Percentiles rank a stretch among this genome's conserved stretches.
phyloP scores from a whole-genome alignment of 2,797 vertebrate species.

The Sebastes vulpes region DNA sequence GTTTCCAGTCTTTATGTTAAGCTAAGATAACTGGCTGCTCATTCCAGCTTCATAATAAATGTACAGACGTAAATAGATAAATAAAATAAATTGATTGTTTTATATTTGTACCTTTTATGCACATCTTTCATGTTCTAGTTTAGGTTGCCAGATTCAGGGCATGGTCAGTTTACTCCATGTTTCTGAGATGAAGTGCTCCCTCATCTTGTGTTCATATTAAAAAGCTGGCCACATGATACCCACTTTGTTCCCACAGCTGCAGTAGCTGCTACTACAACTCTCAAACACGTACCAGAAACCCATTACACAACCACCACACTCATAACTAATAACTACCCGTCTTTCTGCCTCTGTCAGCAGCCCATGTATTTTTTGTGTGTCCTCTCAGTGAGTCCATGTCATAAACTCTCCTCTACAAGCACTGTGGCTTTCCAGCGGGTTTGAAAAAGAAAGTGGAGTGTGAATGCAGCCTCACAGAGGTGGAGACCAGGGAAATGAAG shows the following conservation, averaged over 20 bases:
- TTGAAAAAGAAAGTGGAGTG: neutral
- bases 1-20: neutral
- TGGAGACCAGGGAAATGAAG: conserved; percentile 7
- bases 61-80: neutral
- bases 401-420: neutral
- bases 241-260: conserved; percentile 17
- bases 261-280: neutral
- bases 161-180: neutral
- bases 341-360: conserved; percentile 27
- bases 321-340: conserved; percentile 3
- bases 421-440: neutral
- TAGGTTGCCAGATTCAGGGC: neutral
- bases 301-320: conserved; percentile 23
- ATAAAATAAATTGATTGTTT: neutral
- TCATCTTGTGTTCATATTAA: conserved; percentile 11
- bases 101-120: neutral
- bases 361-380: neutral
- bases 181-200: neutral
- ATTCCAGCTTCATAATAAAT: neutral
- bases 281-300: conserved; percentile 11
- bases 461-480: neutral
- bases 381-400: neutral
- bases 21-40: neutral
- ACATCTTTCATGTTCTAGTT: neutral
- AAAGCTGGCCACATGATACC: conserved; percentile 1